Evolutionary conservation across 2,113 vertebrate genomes (phyloP).

Genomic region (Chaenocephalus aceratus): DNA sequence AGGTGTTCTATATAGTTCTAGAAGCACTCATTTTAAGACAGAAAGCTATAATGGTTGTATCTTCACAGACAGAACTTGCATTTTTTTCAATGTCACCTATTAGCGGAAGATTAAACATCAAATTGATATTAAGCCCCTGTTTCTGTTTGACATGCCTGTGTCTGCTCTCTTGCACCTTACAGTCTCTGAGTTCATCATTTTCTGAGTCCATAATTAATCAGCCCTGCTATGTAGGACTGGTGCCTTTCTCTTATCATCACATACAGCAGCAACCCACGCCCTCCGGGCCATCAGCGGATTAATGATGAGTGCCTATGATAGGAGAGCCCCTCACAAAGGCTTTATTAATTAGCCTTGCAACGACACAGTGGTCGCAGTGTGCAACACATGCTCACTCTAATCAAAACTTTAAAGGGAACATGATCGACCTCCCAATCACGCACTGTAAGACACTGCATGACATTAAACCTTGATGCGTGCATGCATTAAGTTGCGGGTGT

Average conservation of each 20-base stretch:
- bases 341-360: constrained; percentile 61
- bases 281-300: constrained; percentile 68
- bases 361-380: constrained; percentile 42
- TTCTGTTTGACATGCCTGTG: constrained; percentile 9
- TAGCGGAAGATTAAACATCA: not conserved
- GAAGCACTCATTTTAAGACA: not conserved
- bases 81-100: not conserved
- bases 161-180: constrained; percentile 22
- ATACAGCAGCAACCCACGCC: constrained; percentile 68
- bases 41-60: not conserved
- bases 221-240: constrained; percentile 53
- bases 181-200: constrained; percentile 44
- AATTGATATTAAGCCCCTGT: not conserved
- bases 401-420: constrained; percentile 71
- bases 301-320: constrained; percentile 61
- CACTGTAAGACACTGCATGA: constrained; percentile 18
- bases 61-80: not conserved
- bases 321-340: constrained; percentile 54
- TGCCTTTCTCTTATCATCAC: constrained; percentile 60
- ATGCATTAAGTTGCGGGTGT: constrained; percentile 40
- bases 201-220: constrained; percentile 60
- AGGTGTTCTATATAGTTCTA: too few species aligned
- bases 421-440: constrained; percentile 44
- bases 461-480: constrained; percentile 34
- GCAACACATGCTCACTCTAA: constrained; percentile 68